Conservation (phyloP, 37 sponge, comb jelly and placozoan genomes). For the Tethya wilhelma region DNA sequence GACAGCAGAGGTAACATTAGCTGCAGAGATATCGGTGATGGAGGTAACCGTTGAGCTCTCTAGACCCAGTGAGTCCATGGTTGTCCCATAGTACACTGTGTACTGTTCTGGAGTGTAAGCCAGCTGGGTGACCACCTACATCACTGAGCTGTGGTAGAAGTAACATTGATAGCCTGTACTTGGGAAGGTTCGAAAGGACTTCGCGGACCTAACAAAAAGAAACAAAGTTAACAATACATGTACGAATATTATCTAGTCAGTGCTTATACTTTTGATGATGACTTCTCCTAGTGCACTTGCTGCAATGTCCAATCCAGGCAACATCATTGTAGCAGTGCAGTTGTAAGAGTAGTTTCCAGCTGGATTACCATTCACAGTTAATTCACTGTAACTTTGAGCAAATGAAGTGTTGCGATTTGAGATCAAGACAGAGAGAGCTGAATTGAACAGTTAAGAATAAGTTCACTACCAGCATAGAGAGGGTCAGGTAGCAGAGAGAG, state of each 20-base stretch:
- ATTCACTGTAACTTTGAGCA: neutral
- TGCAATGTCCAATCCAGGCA: constrained; percentile 2
- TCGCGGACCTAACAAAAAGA: neutral
- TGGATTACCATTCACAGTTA: neutral
- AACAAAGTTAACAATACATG: neutral
- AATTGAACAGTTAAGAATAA: neutral
- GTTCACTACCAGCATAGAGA: constrained; percentile 1
- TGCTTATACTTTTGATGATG: neutral
- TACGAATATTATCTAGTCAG: neutral
- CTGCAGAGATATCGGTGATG: constrained; percentile 4
- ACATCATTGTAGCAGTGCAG: constrained; percentile 5
- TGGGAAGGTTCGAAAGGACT: constrained; percentile 8
- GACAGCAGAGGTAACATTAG: constrained; percentile 4
- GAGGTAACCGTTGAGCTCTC: neutral
- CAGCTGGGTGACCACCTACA: constrained; percentile 7
- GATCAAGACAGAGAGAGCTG: neutral
- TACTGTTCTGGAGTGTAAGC: constrained; percentile 38
- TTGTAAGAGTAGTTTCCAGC: neutral
- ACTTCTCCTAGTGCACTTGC: neutral
- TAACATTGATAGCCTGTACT: neutral
- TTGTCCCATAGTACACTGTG: constrained; percentile 20
- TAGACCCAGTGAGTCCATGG: neutral
- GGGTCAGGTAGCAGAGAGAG: neutral
- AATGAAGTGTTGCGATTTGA: neutral
- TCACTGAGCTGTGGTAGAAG: constrained; percentile 20